Conservation (phyloP, 2,888 invertebrate species). For the Netelia inedita region DNA sequence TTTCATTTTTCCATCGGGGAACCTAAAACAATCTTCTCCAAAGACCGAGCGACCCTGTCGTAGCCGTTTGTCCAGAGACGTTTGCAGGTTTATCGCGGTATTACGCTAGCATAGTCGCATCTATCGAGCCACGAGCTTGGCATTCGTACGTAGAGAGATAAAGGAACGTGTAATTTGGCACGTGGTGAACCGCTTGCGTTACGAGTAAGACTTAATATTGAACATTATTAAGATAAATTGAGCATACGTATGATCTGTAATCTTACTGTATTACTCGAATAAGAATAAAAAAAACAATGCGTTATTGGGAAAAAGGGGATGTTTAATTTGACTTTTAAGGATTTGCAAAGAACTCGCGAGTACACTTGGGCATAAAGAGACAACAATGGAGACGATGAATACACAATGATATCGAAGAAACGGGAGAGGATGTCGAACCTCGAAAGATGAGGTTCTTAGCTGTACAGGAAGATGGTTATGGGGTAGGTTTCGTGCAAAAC, state of each 20-base stretch:
- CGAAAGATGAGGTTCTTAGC: slow-evolving; percentile 81
- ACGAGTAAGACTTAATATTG: not conserved
- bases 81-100: too few relatives aligned
- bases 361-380: not conserved
- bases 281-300: not conserved
- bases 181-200: too few relatives aligned
- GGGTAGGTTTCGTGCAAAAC: slow-evolving; percentile 79
- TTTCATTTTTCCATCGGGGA: too few relatives aligned
- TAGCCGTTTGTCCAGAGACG: too few relatives aligned
- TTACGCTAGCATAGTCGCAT: too few relatives aligned
- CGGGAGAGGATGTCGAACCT: slow-evolving; percentile 70
- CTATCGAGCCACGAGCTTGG: not conserved
- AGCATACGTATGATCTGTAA: not conserved
- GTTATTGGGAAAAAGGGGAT: not conserved
- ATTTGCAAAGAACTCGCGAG: slow-evolving; percentile 15
- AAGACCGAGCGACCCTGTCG: too few relatives aligned
- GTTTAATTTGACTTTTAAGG: slow-evolving; percentile 36
- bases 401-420: slow-evolving; percentile 46
- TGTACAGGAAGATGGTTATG: slow-evolving; percentile 80
- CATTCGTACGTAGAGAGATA: not conserved
- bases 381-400: slow-evolving; percentile 13
- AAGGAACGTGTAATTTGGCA: too few relatives aligned
- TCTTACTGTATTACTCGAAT: not conserved
- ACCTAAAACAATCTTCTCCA: too few relatives aligned
- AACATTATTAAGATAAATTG: not conserved